phyloP scores from a whole-genome alignment of 1,140 invertebrate genomes.

The Panonychus citri region DNA sequence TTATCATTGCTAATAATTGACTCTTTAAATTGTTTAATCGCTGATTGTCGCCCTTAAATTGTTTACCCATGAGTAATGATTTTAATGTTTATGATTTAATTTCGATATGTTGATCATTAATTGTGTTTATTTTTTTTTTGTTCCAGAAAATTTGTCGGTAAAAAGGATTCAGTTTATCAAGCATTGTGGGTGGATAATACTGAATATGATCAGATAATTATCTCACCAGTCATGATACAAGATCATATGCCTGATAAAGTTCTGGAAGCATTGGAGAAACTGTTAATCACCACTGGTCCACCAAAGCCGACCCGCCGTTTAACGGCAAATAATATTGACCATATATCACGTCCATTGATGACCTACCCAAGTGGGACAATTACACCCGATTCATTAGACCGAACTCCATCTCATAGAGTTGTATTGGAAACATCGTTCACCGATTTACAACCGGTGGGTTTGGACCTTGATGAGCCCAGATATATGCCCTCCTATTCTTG shows the following conservation, averaged over 20 bases:
- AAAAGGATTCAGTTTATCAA: constrained; percentile 50
- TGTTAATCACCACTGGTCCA: constrained; percentile 24
- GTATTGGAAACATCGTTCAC: constrained; percentile 52
- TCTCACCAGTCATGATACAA: constrained; percentile 73
- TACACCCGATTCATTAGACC: constrained; percentile 21
- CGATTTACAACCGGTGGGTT: constrained; percentile 23
- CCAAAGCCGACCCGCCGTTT: constrained; percentile 21
- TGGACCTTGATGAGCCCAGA: constrained; percentile 8
- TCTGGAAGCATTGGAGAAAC: constrained; percentile 50
- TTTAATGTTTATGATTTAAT: too few relatives aligned
- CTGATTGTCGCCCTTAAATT: too few relatives aligned
- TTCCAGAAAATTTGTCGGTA: constrained; percentile 21
- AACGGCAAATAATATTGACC: constrained; percentile 10
- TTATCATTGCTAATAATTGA: too few relatives aligned
- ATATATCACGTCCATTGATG: constrained; percentile 4
- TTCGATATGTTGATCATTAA: too few relatives aligned
- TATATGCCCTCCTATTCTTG: constrained; percentile 15
- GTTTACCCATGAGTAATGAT: too few relatives aligned
- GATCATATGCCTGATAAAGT: constrained; percentile 84
- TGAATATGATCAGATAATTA: constrained; percentile 71
- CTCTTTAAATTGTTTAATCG: too few relatives aligned
- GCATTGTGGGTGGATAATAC: constrained; percentile 64
- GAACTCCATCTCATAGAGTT: constrained; percentile 30
- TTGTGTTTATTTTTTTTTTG: too few relatives aligned
- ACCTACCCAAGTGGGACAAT: constrained; percentile 4